Evolutionary conservation across 2,113 vertebrate species (phyloP).

Genomic region (Mobula hypostoma): DNA sequence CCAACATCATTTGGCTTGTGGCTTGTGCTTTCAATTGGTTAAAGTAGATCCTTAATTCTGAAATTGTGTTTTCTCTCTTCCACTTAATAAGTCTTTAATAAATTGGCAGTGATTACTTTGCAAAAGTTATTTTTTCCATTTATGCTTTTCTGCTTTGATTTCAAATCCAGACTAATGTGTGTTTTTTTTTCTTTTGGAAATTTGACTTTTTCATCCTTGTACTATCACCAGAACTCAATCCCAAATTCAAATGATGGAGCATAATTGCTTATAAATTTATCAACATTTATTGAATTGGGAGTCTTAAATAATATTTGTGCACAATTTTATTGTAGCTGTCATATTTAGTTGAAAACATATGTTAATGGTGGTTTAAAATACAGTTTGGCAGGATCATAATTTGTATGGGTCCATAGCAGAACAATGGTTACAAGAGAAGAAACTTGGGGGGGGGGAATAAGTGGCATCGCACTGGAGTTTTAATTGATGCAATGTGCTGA

Average conservation of each 20-base stretch:
- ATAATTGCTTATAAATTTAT: neutral
- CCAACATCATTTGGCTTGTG: too few relatives aligned
- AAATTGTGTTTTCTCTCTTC: too few relatives aligned
- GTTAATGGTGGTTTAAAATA: neutral
- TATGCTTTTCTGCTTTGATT: neutral
- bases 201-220: neutral
- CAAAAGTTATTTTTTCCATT: neutral
- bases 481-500: neutral
- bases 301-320: neutral
- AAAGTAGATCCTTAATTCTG: too few relatives aligned
- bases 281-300: neutral
- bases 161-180: neutral
- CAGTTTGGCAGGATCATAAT: neutral
- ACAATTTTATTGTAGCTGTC: neutral
- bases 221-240: too few relatives aligned
- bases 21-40: too few relatives aligned
- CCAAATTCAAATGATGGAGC: neutral
- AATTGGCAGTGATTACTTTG: neutral
- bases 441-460: neutral
- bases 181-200: neutral
- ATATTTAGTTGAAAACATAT: neutral
- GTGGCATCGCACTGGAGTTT: neutral
- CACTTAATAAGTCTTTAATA: too few relatives aligned
- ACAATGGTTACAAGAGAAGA: neutral
- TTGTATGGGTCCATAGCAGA: neutral